Evolutionary conservation across 2,888 invertebrate genomes (phyloP).

Genomic region (Salticus scenicus): DNA sequence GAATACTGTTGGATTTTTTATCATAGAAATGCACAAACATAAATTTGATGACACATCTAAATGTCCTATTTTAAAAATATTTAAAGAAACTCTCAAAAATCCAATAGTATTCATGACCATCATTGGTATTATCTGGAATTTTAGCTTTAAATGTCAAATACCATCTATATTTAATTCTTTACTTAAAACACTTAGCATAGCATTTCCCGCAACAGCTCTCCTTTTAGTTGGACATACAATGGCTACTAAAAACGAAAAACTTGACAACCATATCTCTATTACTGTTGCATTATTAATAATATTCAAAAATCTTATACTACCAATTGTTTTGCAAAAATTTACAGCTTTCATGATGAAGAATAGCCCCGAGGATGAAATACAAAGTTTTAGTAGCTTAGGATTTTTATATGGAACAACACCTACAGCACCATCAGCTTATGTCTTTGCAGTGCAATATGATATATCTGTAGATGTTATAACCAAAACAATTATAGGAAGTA

Average conservation of each 20-base stretch:
- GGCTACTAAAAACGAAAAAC: constrained; percentile 78
- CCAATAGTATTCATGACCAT: constrained; percentile 94
- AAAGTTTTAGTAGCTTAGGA: constrained; percentile 91
- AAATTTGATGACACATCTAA: neutral
- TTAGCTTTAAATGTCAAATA: constrained; percentile 57
- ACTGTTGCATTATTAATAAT: constrained; percentile 90
- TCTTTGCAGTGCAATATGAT: constrained; percentile 90
- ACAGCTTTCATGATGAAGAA: constrained; percentile 82
- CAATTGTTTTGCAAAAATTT: constrained; percentile 89
- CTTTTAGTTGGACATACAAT: constrained; percentile 93
- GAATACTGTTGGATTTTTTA: constrained; percentile 91
- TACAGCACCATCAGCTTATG: constrained; percentile 95
- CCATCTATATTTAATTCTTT: constrained; percentile 65
- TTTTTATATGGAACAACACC: constrained; percentile 97
- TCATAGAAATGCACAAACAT: constrained; percentile 86
- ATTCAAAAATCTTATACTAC: constrained; percentile 89
- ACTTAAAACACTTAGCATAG: constrained; percentile 76
- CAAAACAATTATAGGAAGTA: constrained; percentile 88
- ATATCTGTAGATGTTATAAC: constrained; percentile 76
- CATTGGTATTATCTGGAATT: constrained; percentile 85
- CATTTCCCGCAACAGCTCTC: constrained; percentile 93
- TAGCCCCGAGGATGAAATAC: constrained; percentile 83
- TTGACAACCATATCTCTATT: constrained; percentile 80
- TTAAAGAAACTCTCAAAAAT: constrained; percentile 86
- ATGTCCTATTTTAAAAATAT: constrained; percentile 22